phyloP scores from a whole-genome alignment of 2,113 vertebrate genomes.

The Capreolus pygargus region DNA sequence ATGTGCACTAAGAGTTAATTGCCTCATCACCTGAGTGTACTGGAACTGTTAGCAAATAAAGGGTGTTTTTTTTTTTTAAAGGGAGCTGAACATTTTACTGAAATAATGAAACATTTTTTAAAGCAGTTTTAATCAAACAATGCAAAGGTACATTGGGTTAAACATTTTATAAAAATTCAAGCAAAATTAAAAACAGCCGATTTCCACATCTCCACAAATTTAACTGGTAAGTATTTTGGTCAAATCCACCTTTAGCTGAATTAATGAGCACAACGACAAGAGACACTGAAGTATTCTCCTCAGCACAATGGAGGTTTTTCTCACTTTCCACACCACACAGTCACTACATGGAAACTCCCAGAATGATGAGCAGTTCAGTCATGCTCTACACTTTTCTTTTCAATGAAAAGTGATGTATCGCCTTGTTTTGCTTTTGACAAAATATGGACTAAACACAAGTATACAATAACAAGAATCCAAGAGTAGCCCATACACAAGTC shows the following conservation, averaged over 20 bases:
- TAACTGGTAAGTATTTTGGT: conserved; percentile 75
- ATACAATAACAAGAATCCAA: conserved; percentile 82
- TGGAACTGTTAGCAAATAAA: conserved; percentile 69
- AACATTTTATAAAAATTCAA: conserved; percentile 83
- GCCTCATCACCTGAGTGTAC: conserved; percentile 79
- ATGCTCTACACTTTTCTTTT: conserved; percentile 81
- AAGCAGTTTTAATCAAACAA: conserved; percentile 81
- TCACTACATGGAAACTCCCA: conserved; percentile 81
- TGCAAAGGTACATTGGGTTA: conserved; percentile 82
- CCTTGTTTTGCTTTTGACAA: conserved; percentile 86
- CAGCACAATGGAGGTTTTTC: conserved; percentile 79
- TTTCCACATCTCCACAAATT: conserved; percentile 77
- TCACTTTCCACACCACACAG: conserved; percentile 77
- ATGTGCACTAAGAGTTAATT: conserved; percentile 72
- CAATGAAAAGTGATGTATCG: conserved; percentile 81
- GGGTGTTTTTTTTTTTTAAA: conserved; percentile 45
- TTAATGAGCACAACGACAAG: conserved; percentile 63
- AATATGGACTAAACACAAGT: conserved; percentile 89
- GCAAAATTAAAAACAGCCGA: conserved; percentile 81
- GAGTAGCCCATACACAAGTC: conserved; percentile 79
- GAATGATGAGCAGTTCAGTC: conserved; percentile 78
- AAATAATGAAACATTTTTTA: conserved; percentile 68
- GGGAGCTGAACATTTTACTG: conserved; percentile 70
- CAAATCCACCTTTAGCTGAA: conserved; percentile 67
- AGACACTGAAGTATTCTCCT: conserved; percentile 76